Conservation (phyloP, 2,888 invertebrate genomes). For the Xanthia togata region DNA sequence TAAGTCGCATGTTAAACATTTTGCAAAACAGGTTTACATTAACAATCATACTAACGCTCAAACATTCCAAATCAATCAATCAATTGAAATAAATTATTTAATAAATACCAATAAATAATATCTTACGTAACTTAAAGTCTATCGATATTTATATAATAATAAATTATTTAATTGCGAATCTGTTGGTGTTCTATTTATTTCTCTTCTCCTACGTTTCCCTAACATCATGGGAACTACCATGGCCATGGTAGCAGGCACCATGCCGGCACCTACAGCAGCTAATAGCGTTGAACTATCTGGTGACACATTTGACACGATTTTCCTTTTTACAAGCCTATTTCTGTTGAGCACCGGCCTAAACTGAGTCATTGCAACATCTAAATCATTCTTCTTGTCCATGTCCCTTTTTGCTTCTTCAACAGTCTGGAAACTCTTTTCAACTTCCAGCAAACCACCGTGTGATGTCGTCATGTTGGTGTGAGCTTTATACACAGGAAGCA, state of each 20-base stretch:
- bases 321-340: slow-evolving; percentile 79
- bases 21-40: slow-evolving; percentile 35
- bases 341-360: slow-evolving; percentile 77
- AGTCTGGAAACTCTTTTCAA: slow-evolving; percentile 93
- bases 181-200: slow-evolving; percentile 66
- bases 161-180: slow-evolving; percentile 73
- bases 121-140: slow-evolving; percentile 48
- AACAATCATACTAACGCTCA: slow-evolving; percentile 38
- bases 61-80: slow-evolving; percentile 47
- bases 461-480: slow-evolving; percentile 92
- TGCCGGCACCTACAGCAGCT: slow-evolving; percentile 94
- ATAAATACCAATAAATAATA: slow-evolving; percentile 66
- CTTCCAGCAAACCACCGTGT: slow-evolving; percentile 94
- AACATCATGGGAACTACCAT: slow-evolving; percentile 95
- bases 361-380: slow-evolving; percentile 77
- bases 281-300: slow-evolving; percentile 92
- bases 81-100: slow-evolving; percentile 52
- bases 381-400: slow-evolving; percentile 83
- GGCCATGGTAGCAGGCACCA: slow-evolving; percentile 95
- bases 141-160: slow-evolving; percentile 71
- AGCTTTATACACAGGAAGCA: slow-evolving; percentile 93
- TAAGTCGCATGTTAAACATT: slow-evolving; percentile 31
- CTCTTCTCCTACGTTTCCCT: slow-evolving; percentile 86
- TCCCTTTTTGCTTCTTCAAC: slow-evolving; percentile 91
- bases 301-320: slow-evolving; percentile 78